Evolutionary conservation across 1,140 invertebrate genomes (phyloP), one percentile per base, ranked within the genome.

Genomic region (Conus ventricosus): DNA sequence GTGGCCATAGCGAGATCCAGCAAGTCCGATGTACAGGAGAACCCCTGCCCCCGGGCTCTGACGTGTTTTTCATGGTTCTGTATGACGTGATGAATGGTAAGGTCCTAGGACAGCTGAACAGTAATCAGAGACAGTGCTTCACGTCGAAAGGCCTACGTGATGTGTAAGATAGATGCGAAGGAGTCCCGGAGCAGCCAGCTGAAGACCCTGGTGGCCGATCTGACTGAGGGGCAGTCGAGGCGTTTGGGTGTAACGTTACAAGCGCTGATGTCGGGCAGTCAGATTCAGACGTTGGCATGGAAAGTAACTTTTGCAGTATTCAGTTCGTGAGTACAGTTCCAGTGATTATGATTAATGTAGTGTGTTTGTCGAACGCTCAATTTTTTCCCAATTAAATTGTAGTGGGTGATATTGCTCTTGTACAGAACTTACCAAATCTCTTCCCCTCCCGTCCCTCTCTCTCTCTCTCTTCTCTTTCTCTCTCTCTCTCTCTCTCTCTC

Each of bases 181-280:
- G 67, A 85, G 8, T 23, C 84, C 4, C 39, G 39, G 51, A 51
- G 8, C 17, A 75, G 51, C 23, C 8, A 10, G 10, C 84, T 85
- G 63, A 75, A 54, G 11, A 39, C 71, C 3, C 39, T 85, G 67
- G 84, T 75, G 4, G 84, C 71, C 20, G 84, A 75, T 54, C 51
- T 85, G 13, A 8, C 63, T 0, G 71, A 87, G 53, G 85, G 71
- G 25, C n/a, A 25, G 71, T 57, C 85, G 53, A 87, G 85, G n/a
- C 25, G 53, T 87, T 57, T 27, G 85, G 85, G 1, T 87, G 85
- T 57, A 87, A 87, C 54, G 71, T 87, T 23, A 55, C 85, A 17
- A 17, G 85, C 71, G 2, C 60, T 85, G 63, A 39, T 54, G 0
- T 39, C 67, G 5, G 84, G 67, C 7, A 17, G 84, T 23, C 10